These are phyloP conservation scores for Bugula neritina DNA, from an alignment of 2,888 invertebrate genomes.

Conservation along the genomic window DNA sequence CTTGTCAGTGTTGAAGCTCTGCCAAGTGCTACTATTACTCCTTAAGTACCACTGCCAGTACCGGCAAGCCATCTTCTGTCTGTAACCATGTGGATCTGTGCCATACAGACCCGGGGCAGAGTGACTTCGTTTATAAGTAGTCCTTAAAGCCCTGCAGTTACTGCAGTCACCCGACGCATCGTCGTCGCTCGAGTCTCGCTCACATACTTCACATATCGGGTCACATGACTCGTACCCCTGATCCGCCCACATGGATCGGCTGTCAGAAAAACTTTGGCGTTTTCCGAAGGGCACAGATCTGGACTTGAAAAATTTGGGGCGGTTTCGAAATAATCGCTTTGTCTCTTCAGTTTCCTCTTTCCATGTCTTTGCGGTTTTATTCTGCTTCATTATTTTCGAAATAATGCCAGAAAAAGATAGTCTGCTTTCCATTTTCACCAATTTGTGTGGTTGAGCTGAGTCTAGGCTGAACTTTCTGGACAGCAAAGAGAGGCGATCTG, in stretches of 20 bases:
- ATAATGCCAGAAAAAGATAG: slow-evolving; percentile 8
- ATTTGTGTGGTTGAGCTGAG: not conserved
- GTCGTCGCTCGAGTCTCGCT: slow-evolving; percentile 8
- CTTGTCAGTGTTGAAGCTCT: slow-evolving; percentile 23
- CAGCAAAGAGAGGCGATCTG: no score
- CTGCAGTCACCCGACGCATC: not conserved
- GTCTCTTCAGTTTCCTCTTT: slow-evolving; percentile 14
- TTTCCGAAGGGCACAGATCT: not conserved
- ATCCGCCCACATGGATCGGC: slow-evolving; percentile 4
- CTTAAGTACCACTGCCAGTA: slow-evolving; percentile 21
- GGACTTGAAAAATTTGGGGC: not conserved
- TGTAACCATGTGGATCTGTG: not conserved
- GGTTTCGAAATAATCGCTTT: not conserved
- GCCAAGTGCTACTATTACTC: slow-evolving; percentile 1
- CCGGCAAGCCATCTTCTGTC: slow-evolving; percentile 9
- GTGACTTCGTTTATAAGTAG: not conserved
- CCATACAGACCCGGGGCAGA: not conserved
- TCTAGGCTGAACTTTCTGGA: not conserved
- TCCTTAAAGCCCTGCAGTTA: not conserved
- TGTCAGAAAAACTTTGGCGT: not conserved
- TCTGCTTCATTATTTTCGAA: slow-evolving; percentile 22
- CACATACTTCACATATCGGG: not conserved
- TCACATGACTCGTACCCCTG: slow-evolving; percentile 22
- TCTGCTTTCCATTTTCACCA: not conserved
- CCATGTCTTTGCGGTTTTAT: slow-evolving; percentile 11